These are phyloP conservation scores for Phocoena sinus DNA, from an alignment of 2,113 vertebrate genomes.

Conservation along the genomic window DNA sequence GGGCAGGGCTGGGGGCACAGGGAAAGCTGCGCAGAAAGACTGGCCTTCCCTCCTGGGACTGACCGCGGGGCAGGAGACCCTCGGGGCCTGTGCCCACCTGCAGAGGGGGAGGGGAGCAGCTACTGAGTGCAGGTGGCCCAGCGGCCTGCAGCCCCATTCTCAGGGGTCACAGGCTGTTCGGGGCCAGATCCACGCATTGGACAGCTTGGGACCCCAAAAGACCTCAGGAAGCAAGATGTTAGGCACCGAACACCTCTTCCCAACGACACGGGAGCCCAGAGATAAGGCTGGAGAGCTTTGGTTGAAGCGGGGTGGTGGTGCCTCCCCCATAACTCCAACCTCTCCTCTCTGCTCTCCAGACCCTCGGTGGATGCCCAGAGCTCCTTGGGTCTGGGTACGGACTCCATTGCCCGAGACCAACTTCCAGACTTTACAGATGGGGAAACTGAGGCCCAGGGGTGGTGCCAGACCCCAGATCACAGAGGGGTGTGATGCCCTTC, in stretches of 20 bases:
- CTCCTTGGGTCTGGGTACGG: fast-evolving
- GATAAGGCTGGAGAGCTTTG: fast-evolving
- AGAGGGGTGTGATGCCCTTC: fast-evolving
- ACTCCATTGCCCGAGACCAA: not conserved
- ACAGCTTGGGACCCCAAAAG: fast-evolving
- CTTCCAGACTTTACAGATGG: not conserved
- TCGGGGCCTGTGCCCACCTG: not conserved
- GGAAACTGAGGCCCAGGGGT: not conserved
- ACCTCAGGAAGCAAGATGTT: not conserved
- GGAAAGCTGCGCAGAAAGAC: not conserved
- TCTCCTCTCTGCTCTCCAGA: no score
- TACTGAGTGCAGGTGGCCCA: not conserved
- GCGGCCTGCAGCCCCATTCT: not conserved
- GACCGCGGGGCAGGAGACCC: not conserved
- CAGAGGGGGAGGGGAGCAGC: not conserved
- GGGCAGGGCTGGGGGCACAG: not conserved
- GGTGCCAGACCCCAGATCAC: not conserved
- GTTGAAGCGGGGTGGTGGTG: fast-evolving
- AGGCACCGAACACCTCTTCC: fast-evolving
- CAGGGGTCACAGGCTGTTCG: not conserved
- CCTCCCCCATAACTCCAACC: not conserved
- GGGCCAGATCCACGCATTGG: fast-evolving
- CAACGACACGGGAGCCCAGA: fast-evolving
- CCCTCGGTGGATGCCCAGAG: fast-evolving
- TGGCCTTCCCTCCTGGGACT: not conserved